phyloP scores from a whole-genome alignment of 2,888 invertebrate species.

The Helobdella robusta region DNA sequence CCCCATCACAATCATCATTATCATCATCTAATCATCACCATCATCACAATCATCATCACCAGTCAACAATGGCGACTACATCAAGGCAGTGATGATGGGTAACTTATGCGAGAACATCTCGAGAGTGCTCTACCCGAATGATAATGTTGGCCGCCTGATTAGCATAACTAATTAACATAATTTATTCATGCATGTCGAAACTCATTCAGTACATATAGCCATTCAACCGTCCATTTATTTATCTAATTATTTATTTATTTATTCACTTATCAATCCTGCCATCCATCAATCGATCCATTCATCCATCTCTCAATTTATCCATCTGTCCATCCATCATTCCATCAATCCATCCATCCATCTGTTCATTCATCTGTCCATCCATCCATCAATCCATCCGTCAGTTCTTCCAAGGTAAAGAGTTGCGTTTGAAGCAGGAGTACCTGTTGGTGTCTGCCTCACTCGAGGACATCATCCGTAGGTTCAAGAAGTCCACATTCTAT shows the following conservation, averaged over 20 bases:
- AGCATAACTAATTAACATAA: no score
- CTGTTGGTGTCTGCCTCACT: conserved; percentile 96
- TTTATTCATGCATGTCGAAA: no score
- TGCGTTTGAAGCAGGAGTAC: conserved; percentile 95
- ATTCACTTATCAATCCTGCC: not conserved
- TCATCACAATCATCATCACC: no score
- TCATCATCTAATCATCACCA: no score
- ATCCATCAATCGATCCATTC: not conserved
- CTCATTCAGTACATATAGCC: no score
- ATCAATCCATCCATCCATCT: no score
- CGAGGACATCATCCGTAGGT: conserved; percentile 87
- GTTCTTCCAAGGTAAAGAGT: conserved; percentile 94
- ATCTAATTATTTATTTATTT: no score
- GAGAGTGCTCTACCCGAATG: conserved; percentile 93
- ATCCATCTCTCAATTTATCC: not conserved
- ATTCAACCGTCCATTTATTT: no score
- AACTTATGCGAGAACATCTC: conserved; percentile 96
- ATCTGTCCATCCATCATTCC: not conserved
- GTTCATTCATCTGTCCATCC: no score
- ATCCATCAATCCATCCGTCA: conserved; percentile 34
- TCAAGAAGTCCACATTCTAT: conserved; percentile 66
- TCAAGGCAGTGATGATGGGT: conserved; percentile 93
- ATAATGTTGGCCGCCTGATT: conserved; percentile 63
- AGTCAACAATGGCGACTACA: conserved; percentile 98
- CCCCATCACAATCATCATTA: no score